A percentile compares a stretch with the other conserved stretches of the same genome.
These are phyloP conservation scores for Cataglyphis cursor DNA, from an alignment of 2,888 invertebrate species.

Conservation along the genomic window DNA sequence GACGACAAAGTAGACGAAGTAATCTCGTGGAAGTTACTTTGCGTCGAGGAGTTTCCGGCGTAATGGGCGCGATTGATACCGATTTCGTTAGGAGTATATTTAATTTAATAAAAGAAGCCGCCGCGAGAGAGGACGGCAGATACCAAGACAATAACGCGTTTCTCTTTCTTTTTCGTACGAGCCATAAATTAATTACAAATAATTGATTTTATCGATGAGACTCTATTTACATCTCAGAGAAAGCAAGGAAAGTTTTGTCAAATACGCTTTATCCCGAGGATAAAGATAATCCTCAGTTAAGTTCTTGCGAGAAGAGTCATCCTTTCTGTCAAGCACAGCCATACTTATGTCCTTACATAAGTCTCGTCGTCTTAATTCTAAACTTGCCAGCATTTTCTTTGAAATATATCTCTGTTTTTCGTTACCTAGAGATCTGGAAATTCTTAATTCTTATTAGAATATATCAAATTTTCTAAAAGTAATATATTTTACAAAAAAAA, in stretches of 20 bases:
- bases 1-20: conserved; percentile 63
- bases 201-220: conserved; percentile 46
- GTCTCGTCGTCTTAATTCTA: conserved; percentile 49
- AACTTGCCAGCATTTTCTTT: conserved; percentile 25
- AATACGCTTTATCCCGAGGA: conserved; percentile 17
- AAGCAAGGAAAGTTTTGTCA: conserved; percentile 3
- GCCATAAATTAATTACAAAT: conserved; percentile 41
- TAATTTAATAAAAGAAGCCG: conserved; percentile 61
- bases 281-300: conserved; percentile 41
- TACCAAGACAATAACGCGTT: conserved; percentile 1
- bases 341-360: conserved; percentile 42
- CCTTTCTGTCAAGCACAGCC: conserved; percentile 32
- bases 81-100: conserved; percentile 64
- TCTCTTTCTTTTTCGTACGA: background rate
- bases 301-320: conserved; percentile 31
- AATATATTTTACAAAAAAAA: background rate
- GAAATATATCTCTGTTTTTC: conserved; percentile 37
- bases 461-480: conserved; percentile 12
- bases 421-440: conserved; percentile 3
- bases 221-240: conserved; percentile 18
- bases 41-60: conserved; percentile 45
- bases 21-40: conserved; percentile 71
- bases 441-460: background rate
- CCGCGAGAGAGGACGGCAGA: conserved; percentile 20
- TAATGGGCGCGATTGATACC: conserved; percentile 63